Percentiles rank a stretch among this genome's conserved stretches.
These are phyloP conservation scores for Schizaphis graminum DNA, from an alignment of 2,888 invertebrate genomes.

Conservation along the genomic window DNA sequence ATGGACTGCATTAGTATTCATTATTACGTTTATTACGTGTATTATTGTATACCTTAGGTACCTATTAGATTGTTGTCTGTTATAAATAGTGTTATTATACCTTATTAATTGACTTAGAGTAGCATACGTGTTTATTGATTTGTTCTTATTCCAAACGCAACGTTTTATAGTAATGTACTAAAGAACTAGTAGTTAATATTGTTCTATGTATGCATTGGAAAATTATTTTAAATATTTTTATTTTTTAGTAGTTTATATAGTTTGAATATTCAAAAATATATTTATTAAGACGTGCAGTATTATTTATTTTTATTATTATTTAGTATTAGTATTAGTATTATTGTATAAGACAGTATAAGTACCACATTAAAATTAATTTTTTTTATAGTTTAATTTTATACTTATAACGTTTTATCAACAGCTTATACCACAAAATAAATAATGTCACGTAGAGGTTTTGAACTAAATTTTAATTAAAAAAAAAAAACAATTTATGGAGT, in stretches of 20 bases:
- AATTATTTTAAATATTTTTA: neutral
- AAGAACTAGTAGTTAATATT: neutral
- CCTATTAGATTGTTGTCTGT: neutral
- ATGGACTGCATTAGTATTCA: neutral
- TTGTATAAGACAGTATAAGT: neutral
- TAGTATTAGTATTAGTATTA: no score
- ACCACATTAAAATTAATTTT: neutral
- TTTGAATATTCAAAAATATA: neutral
- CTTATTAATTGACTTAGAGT: neutral
- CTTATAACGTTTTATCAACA: neutral
- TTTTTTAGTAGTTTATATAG: neutral
- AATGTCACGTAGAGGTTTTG: slow-evolving; percentile 2
- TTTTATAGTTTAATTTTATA: neutral
- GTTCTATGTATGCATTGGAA: neutral
- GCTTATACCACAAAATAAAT: slow-evolving; percentile 20
- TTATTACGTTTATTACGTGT: neutral
- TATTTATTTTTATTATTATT: no score
- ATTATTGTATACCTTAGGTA: neutral
- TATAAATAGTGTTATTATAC: neutral
- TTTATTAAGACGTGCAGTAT: neutral
- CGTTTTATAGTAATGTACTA: neutral
- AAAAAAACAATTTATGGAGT: neutral
- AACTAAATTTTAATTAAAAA: neutral
- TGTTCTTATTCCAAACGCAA: neutral
- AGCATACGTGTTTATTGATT: neutral